phyloP scores from a whole-genome alignment of 2,888 invertebrate species.

The Lasioglossum zephyrum region DNA sequence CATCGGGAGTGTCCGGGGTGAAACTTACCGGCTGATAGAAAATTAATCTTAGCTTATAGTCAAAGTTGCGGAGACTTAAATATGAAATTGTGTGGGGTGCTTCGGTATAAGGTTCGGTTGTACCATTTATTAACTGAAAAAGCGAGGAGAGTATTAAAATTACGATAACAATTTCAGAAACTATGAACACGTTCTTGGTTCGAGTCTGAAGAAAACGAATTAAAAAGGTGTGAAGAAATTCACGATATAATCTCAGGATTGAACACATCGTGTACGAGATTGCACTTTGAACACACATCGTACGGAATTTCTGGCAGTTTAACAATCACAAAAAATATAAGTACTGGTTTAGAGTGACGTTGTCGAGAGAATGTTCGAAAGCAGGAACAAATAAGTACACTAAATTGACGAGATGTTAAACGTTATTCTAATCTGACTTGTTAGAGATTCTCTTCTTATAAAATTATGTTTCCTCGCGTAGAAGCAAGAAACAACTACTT shows the following conservation, averaged over 20 bases:
- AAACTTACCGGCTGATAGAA: conserved; percentile 28
- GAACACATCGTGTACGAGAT: not conserved
- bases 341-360: not conserved
- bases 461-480: not conserved
- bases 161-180: not conserved
- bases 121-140: not conserved
- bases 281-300: not conserved
- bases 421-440: not conserved
- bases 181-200: conserved; percentile 12
- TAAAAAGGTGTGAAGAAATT: not conserved
- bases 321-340: not conserved
- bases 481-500: not conserved
- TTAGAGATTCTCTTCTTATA: not conserved
- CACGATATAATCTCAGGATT: not conserved
- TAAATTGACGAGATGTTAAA: not conserved
- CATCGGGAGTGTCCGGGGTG: not conserved
- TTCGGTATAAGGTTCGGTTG: too few relatives aligned
- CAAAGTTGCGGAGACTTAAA: conserved; percentile 22
- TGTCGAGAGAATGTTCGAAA: not conserved
- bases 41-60: conserved; percentile 26
- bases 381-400: not conserved
- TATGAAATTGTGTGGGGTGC: not conserved
- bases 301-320: not conserved
- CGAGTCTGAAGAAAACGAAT: not conserved
- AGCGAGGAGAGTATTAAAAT: not conserved